Evolutionary conservation across 2,113 vertebrate species (phyloP), one percentile per base, ranked within the genome.

Genomic region (Myiozetetes cayanensis): DNA sequence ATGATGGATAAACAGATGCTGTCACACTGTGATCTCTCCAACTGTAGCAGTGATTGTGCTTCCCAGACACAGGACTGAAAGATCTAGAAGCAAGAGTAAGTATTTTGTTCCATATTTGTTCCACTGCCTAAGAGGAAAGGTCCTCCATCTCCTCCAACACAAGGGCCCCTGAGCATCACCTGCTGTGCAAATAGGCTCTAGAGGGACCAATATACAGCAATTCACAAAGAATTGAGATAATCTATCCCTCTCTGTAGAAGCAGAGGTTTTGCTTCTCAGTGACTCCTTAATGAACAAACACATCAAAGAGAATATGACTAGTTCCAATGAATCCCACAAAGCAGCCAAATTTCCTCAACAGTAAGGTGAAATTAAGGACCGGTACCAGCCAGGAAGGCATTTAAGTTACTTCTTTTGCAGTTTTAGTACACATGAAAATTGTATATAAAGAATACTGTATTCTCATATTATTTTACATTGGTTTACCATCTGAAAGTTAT

Each of bases 1-100:
- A 70, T 30, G 41, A 95, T 80, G 67, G 80, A 73, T 92, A 89
- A 94, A 86, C 78, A 93, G 93, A 94, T 59, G 71, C 66, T 85
- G 70, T 21, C 23, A 14, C n/a, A 77, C 82, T 76, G 62, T 28
- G 46, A 90, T 79, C n/a, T 44, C 63, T 85, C 56, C 66, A 58
- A 66, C 24, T 2, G 1, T 17, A 66, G 79, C 6, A 80, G 12
- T 6, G n/a, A 59, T 27, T 22, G 14, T 19, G 18, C 59, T 43
- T 73, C 50, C 20, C 28, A 70, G n/a, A 61, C 21, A 10, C 41
- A 53, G 43, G 21, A 58, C 55, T 47, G 43, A 80, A 73, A 81
- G 28, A 46, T 6, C 30, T 35, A 43, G 55, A 93, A 89, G 35
- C 61, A 80, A 49, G 31, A 74, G 62, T 8, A 23, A 77, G 7